Evolutionary conservation across 2,797 vertebrate genomes (phyloP), one percentile per base, ranked within the genome.

Genomic region (Emydoidea blandingii): DNA sequence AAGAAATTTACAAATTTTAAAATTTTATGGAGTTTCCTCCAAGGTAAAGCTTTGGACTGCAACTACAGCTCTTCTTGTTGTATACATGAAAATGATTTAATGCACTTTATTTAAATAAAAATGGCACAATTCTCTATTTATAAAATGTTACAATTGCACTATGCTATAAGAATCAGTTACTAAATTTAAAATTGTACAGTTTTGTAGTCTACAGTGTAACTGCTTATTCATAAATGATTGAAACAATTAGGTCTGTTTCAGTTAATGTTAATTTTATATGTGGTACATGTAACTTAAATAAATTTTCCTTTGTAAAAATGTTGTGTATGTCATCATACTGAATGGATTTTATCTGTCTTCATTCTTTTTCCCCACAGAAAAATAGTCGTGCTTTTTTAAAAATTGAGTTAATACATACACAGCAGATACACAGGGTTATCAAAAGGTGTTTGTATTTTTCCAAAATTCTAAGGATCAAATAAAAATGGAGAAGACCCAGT

Each of bases 111-210:
- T 97, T 97, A 74, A 94, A 57, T 89, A 94, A 85, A 84, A 97
- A 96, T 89, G 92, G 97, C 96, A 97, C 95, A 97, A 94, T 97
- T 96, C 44, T 87, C 95, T 94, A 89, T 96, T 96, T 96, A 96
- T 94, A 92, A 96, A 93, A 95, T 94, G 89, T 96, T 94, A 96
- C 47, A 91, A 89, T 95, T 96, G 95, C 87, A 95, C 81, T 94
- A 85, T 89, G 91, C 93, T 97, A 78, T 97, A 95, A 96, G 88
- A 93, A 94, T 91, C 12, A 5, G 85, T 96, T 95, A 89, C 16
- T 94, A 65, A 95, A 91, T 89, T 96, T 87, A 88, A 92, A 95
- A 65, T 96, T 62, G 95, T 85, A 97, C 89, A 88, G 92, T 97
- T 97, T 97, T 98, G 91, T 97, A 97, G 92, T 85, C 94, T 92